Evolutionary conservation across 2,888 invertebrate species (phyloP), one percentile per base, ranked within the genome.

Genomic region (Eupelmus urozonus): DNA sequence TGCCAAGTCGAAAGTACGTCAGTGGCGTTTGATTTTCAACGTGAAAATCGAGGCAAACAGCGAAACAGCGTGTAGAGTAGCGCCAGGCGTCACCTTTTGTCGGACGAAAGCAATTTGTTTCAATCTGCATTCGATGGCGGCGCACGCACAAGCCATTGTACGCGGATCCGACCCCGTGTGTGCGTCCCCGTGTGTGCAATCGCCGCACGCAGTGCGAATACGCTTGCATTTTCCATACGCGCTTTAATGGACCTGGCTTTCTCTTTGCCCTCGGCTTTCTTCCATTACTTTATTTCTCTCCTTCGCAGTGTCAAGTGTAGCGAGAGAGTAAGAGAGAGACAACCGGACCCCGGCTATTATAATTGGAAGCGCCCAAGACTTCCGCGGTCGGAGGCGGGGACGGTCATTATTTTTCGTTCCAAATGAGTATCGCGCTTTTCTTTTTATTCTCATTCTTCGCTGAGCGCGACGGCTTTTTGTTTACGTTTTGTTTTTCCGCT

Each of bases 41-140:
- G n/a, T 4, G 45, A 65, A 42, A 55, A 57, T 63, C 45, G 65
- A 40, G 57, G 40, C 73, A 42, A 42, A 51, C 23, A 62, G 25
- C 29, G 40, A 20, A 11, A 49, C 16, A 27, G 23, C 20, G 45
- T 45, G 16, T n/a, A 49, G 23, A 29, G 45, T 4, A 49, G 25
- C 1, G 40, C 29, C 3, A 23, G 66, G 16, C 60, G 55, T 62
- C 62, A 51, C 62, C 66, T 63, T 65, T 72, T 79, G 70, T 79
- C 76, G 62, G 29, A 55, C 71, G 82, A 82, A 84, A 82, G 81
- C 83, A 83, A 85, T 85, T 83, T 83, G 81, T 82, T 82, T 83
- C 81, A 82, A 84, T 85, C 82, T 83, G 81, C 83, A 82, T 84
- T 85, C 82, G 82, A 84, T 83, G 76, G 81, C 63, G 57, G 13